Evolutionary conservation across 2,888 invertebrate genomes (phyloP), one percentile per base, ranked within the genome.

Genomic region (Dryadula phaetusa): DNA sequence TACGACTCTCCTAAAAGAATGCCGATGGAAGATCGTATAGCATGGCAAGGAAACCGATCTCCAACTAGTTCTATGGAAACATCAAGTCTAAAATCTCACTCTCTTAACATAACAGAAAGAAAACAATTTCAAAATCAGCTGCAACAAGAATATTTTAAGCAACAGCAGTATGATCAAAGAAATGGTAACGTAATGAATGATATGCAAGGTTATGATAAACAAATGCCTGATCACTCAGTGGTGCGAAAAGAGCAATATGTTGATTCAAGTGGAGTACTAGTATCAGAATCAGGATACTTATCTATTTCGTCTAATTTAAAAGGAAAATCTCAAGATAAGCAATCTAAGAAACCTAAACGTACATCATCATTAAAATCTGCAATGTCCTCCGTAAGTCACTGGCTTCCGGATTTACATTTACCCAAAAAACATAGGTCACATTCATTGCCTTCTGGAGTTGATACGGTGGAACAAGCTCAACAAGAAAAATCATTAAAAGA

Each of bases 401-500:
- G 97, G 95, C 84, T 98, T 63, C 97, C 97, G 0, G 97, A 97
- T 82, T 88, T 96, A 70, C 96, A 97, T 83, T 89, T 97, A 62
- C 94, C 95, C 18, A 96, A 96, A 81, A 93, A 97, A 75, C 95
- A 95, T 83, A 93, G 97, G 76, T 97, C 97, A 6, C 96, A 97
- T 80, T 97, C 97, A 0, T 87, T 98, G 62, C 97, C 97, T 0
- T 94, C 95, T 18, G 96, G 95, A 10, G 95, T 95, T 14, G 94
- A 95, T 78, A 91, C 93, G 87, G 82, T 84, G 84, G 81, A 94
- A 83, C 82, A 86, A 80, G 80, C 90, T 76, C 86, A 91, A 80
- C 87, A 93, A 83, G 87, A 92, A 84, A 85, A 90, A 84, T 71
- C 90, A 49, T 77, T 92, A 42, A 92, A 92, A 77, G 92, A 92